phyloP scores from a whole-genome alignment of 1,140 invertebrate genomes.

The Lepidurus packardi region DNA sequence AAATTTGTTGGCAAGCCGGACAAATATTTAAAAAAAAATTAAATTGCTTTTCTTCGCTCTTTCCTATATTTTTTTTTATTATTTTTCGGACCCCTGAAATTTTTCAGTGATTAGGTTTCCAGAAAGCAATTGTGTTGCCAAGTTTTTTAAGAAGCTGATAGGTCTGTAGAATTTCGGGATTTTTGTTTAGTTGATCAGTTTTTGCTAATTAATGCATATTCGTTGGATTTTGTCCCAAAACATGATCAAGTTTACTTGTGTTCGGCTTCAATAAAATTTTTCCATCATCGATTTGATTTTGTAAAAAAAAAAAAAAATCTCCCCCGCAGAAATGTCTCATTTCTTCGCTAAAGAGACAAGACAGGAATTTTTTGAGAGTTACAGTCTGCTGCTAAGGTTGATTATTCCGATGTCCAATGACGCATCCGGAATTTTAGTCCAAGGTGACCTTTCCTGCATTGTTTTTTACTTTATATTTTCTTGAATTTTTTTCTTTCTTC shows the following conservation, averaged over 20 bases:
- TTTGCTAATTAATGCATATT: background rate
- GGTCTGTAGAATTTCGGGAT: no score
- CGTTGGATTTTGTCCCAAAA: background rate
- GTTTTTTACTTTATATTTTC: slow-evolving; percentile 16
- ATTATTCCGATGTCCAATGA: slow-evolving; percentile 7
- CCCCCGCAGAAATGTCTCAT: background rate
- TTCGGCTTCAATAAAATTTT: slow-evolving; percentile 20
- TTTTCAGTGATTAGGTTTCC: no score
- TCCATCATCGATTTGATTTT: background rate
- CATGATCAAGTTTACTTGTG: background rate
- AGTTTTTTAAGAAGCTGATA: no score
- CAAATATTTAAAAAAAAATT: no score
- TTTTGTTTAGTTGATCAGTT: background rate
- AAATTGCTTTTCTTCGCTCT: no score
- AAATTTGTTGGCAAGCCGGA: no score
- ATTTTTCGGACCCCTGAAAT: no score
- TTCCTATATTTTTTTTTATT: no score
- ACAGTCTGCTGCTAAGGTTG: background rate
- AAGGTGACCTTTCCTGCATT: slow-evolving; percentile 16
- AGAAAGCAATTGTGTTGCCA: no score
- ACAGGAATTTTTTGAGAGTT: background rate
- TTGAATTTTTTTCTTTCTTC: background rate
- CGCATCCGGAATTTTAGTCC: slow-evolving; percentile 12
- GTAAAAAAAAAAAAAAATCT: background rate
- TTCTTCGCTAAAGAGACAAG: background rate